A percentile compares a stretch with the other conserved stretches of the same genome.
phyloP scores from a whole-genome alignment of 2,888 invertebrate species.

The Dryobota labecula region DNA sequence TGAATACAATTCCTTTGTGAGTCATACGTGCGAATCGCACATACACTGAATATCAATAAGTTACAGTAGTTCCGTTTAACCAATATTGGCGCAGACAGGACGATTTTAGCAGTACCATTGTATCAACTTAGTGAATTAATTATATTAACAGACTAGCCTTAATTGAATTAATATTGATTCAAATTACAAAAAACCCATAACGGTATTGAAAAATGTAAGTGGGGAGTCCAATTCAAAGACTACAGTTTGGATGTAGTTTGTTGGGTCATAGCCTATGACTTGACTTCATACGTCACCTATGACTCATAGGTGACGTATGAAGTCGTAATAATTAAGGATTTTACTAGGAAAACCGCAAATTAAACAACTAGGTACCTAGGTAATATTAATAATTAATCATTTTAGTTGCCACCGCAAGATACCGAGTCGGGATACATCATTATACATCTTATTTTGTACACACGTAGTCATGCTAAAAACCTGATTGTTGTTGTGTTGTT shows the following conservation, averaged over 20 bases:
- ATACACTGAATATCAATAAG: slow-evolving; percentile 58
- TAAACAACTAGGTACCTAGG: slow-evolving; percentile 13
- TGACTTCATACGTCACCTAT: too few species aligned
- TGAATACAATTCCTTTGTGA: slow-evolving; percentile 59
- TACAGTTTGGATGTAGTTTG: not conserved
- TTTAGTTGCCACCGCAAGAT: slow-evolving; percentile 47
- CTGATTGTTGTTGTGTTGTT: slow-evolving; percentile 55
- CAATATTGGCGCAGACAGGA: slow-evolving; percentile 41
- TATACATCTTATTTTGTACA: slow-evolving; percentile 17
- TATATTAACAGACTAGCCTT: slow-evolving; percentile 1
- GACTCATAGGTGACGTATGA: not conserved
- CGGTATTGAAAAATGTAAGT: not conserved
- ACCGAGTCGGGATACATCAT: slow-evolving; percentile 2
- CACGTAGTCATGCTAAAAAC: slow-evolving; percentile 49
- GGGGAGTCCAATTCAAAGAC: not conserved
- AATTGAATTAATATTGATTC: not conserved
- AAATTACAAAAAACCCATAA: slow-evolving; percentile 1
- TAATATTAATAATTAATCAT: slow-evolving; percentile 22
- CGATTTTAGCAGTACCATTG: slow-evolving; percentile 47
- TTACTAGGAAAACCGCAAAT: slow-evolving; percentile 56
- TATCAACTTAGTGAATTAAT: slow-evolving; percentile 27
- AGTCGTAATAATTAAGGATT: not conserved
- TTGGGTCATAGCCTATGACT: too few species aligned
- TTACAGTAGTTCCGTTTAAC: slow-evolving; percentile 55
- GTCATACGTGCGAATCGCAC: slow-evolving; percentile 50